phyloP scores from a whole-genome alignment of 2,113 vertebrate genomes.

The Perca flavescens region DNA sequence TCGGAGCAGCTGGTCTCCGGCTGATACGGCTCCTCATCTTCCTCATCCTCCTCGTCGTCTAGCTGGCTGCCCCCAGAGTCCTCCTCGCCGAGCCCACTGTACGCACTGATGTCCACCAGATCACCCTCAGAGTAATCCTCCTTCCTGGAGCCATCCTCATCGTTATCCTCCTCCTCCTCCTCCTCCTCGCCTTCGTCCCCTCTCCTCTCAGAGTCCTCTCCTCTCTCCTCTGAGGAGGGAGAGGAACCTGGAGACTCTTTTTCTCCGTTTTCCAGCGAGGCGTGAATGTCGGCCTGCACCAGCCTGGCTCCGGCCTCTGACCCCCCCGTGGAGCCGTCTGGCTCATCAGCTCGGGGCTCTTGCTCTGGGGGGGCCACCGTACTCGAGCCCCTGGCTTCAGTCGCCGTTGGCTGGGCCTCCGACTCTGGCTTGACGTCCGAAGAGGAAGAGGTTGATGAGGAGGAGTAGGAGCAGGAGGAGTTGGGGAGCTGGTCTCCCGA shows the following conservation, averaged over 20 bases:
- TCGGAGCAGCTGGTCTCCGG: constrained; percentile 92
- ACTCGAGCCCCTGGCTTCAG: constrained; percentile 62
- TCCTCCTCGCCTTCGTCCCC: constrained; percentile 66
- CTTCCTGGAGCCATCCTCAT: constrained; percentile 89
- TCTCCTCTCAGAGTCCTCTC: constrained; percentile 56
- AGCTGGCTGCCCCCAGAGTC: constrained; percentile 97
- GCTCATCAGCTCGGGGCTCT: not conserved
- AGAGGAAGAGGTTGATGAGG: constrained; percentile 59
- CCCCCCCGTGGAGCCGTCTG: constrained; percentile 6
- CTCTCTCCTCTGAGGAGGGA: constrained; percentile 48
- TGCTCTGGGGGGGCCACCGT: constrained; percentile 16
- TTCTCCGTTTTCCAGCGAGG: constrained; percentile 83
- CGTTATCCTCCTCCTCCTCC: constrained; percentile 72
- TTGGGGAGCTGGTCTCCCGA: constrained; percentile 59
- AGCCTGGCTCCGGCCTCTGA: constrained; percentile 72
- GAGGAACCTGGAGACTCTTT: constrained; percentile 57
- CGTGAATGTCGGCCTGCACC: constrained; percentile 83
- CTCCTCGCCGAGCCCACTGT: constrained; percentile 94
- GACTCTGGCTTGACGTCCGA: constrained; percentile 47
- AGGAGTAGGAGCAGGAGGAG: constrained; percentile 55
- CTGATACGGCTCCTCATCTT: constrained; percentile 88
- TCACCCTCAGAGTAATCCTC: constrained; percentile 97
- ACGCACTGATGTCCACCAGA: constrained; percentile 96
- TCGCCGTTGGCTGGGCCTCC: constrained; percentile 1
- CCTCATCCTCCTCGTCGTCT: constrained; percentile 95